Conservation (phyloP, 2,888 invertebrate genomes). For the Nephrotoma flavescens region DNA sequence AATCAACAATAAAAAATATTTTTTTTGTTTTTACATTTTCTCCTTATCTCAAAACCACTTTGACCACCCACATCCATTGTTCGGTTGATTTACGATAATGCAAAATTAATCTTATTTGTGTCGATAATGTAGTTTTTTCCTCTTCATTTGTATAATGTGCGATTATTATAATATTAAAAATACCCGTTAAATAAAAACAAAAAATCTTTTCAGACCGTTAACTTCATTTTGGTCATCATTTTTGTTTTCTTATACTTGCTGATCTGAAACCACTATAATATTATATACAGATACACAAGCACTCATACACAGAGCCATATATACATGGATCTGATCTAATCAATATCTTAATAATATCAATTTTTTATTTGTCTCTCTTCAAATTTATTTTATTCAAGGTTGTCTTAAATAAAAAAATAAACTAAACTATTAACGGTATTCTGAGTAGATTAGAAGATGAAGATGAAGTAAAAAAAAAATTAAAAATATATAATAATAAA, state of each 20-base stretch:
- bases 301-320: no score
- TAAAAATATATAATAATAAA: no score
- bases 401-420: background rate
- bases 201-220: background rate
- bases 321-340: background rate
- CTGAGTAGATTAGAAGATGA: background rate
- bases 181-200: background rate
- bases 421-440: background rate
- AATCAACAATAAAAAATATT: background rate
- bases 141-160: background rate
- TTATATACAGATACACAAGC: background rate
- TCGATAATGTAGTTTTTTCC: background rate
- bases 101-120: background rate
- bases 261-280: background rate
- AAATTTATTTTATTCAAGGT: background rate
- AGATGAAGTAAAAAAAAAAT: background rate
- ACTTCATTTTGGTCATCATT: background rate
- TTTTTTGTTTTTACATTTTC: background rate
- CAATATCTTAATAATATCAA: background rate
- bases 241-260: background rate
- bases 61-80: background rate
- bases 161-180: background rate
- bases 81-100: background rate
- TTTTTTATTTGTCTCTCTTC: background rate
- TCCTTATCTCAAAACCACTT: background rate